Evolutionary conservation across 2,113 vertebrate genomes (phyloP).

Genomic region (Suricata suricatta): DNA sequence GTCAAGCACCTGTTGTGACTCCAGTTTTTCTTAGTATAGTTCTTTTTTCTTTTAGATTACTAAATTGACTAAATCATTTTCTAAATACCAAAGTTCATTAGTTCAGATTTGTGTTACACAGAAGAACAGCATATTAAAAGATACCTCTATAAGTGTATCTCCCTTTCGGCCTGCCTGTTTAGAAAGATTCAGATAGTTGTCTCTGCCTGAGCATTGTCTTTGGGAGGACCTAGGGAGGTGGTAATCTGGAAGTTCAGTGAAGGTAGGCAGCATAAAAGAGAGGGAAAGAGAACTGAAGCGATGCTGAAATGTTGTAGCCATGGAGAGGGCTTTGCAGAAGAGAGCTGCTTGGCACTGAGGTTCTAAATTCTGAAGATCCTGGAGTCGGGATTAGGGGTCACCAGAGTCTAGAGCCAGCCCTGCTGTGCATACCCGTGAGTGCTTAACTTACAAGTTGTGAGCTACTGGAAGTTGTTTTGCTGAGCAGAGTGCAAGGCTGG

Average conservation of each 20-base stretch:
- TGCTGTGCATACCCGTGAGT: neutral
- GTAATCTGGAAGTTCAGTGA: neutral
- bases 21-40: neutral
- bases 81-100: neutral
- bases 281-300: neutral
- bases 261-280: neutral
- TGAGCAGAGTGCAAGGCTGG: neutral
- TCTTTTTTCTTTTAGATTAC: neutral
- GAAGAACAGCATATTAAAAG: neutral
- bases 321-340: neutral
- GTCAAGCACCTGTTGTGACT: neutral
- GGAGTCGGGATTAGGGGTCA: neutral
- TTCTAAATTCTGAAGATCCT: neutral
- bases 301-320: neutral
- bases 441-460: neutral
- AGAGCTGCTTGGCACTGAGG: neutral
- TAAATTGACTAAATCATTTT: slow-evolving; percentile 11
- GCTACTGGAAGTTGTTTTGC: neutral
- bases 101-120: neutral
- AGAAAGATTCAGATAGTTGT: neutral
- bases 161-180: neutral
- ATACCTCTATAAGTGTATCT: neutral
- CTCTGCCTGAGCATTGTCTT: neutral
- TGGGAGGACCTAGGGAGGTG: neutral
- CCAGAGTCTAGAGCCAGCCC: neutral